Conservation (phyloP, 2,113 vertebrate species). For the Nothocercus julius region DNA sequence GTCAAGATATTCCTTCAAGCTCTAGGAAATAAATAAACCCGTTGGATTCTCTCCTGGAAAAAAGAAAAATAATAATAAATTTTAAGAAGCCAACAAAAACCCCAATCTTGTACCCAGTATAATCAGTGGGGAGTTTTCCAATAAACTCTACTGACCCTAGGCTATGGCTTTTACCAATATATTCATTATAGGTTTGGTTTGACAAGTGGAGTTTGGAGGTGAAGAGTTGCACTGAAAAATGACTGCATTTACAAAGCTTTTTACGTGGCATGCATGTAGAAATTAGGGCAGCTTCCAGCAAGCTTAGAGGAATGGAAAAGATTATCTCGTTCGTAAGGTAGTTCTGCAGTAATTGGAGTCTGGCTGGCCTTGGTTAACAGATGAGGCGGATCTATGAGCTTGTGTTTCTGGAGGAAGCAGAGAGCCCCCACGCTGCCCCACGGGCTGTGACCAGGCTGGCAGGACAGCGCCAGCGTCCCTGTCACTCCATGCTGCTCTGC, state of each 20-base stretch:
- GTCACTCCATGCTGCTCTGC: background rate
- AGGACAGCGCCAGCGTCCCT: background rate
- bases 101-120: slow-evolving; percentile 22
- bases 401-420: background rate
- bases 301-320: background rate
- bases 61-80: background rate
- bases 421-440: rapidly evolving
- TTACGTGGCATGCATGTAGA: background rate
- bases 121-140: slow-evolving; percentile 58
- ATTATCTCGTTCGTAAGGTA: rapidly evolving
- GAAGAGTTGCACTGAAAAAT: background rate
- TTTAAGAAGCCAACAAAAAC: background rate
- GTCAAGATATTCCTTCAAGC: rapidly evolving
- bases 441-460: background rate
- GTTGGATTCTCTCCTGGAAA: background rate
- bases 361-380: background rate
- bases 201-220: background rate
- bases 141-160: slow-evolving; percentile 66
- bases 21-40: background rate
- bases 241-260: slow-evolving; percentile 11
- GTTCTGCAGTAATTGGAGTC: background rate
- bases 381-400: background rate
- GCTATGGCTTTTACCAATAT: slow-evolving; percentile 64
- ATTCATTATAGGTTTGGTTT: slow-evolving; percentile 45
- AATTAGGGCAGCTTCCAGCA: slow-evolving; percentile 5